Conservation (phyloP, 2,113 vertebrate genomes). For the Thamnophis sirtalis region DNA sequence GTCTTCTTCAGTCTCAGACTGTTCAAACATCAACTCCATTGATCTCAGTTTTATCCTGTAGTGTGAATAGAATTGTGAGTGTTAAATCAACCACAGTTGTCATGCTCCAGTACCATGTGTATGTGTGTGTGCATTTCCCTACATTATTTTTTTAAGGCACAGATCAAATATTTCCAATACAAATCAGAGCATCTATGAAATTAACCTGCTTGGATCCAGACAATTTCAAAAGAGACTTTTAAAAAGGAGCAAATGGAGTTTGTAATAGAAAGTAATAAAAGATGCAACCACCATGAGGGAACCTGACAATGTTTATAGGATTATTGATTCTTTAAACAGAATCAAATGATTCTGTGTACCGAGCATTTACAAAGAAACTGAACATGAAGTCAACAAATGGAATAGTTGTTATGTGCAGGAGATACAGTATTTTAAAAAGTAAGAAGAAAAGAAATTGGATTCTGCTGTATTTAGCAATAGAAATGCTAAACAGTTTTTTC, state of each 20-base stretch:
- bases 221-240: conserved; percentile 37
- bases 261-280: conserved; percentile 44
- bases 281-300: conserved; percentile 36
- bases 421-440: neutral
- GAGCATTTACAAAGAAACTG: conserved; percentile 27
- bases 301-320: conserved; percentile 25
- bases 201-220: conserved; percentile 43
- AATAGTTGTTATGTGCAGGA: conserved; percentile 7
- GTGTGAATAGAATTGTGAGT: neutral
- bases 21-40: neutral
- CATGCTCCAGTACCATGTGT: conserved; percentile 1
- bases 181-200: conserved; percentile 56
- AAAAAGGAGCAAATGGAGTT: conserved; percentile 2
- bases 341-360: conserved; percentile 1
- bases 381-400: conserved; percentile 33
- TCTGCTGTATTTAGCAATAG: neutral
- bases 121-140: neutral
- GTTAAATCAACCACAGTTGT: conserved; percentile 3
- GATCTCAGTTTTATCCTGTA: neutral
- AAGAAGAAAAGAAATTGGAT: neutral
- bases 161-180: conserved; percentile 52
- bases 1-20: neutral
- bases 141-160: conserved; percentile 42
- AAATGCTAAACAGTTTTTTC: conserved; percentile 7
- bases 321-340: conserved; percentile 37